Evolutionary conservation across 2,888 invertebrate species (phyloP).

Genomic region (Cordilura impudica): DNA sequence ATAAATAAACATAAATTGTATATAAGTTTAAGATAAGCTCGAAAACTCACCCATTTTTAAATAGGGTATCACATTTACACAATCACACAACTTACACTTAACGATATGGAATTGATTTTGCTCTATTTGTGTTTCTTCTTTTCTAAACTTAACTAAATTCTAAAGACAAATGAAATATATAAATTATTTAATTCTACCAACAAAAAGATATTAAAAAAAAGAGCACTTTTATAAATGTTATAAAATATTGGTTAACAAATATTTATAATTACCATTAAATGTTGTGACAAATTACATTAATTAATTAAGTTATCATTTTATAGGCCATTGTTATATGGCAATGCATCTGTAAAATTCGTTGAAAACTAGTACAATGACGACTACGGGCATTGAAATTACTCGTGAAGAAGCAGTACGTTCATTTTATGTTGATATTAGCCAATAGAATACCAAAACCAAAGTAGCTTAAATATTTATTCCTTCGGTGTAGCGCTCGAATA

Average conservation of each 20-base stretch:
- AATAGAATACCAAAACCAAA: too few species aligned
- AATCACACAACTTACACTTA: constrained; percentile 14
- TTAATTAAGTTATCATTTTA: too few species aligned
- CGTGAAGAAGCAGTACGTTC: too few species aligned
- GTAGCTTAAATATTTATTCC: background rate
- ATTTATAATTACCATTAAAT: constrained; percentile 21
- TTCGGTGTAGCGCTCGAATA: background rate
- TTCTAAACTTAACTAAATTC: constrained; percentile 2
- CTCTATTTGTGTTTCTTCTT: constrained; percentile 11
- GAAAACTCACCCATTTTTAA: constrained; percentile 5
- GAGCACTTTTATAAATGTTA: constrained; percentile 13
- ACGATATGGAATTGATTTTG: constrained; percentile 62
- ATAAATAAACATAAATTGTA: constrained; percentile 46
- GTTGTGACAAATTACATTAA: constrained; percentile 27
- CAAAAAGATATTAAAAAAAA: constrained; percentile 14
- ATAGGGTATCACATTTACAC: constrained; percentile 15
- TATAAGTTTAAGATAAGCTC: constrained; percentile 35
- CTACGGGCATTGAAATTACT: too few species aligned
- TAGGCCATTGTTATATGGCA: too few species aligned
- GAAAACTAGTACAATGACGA: too few species aligned
- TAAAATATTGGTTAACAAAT: constrained; percentile 2
- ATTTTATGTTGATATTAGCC: too few species aligned
- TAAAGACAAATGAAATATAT: background rate
- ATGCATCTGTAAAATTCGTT: too few species aligned
- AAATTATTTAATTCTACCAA: background rate